A percentile compares a stretch with the other conserved stretches of the same genome.
phyloP scores from a whole-genome alignment of 2,888 invertebrate species.

The Hypercompe scribonia region DNA sequence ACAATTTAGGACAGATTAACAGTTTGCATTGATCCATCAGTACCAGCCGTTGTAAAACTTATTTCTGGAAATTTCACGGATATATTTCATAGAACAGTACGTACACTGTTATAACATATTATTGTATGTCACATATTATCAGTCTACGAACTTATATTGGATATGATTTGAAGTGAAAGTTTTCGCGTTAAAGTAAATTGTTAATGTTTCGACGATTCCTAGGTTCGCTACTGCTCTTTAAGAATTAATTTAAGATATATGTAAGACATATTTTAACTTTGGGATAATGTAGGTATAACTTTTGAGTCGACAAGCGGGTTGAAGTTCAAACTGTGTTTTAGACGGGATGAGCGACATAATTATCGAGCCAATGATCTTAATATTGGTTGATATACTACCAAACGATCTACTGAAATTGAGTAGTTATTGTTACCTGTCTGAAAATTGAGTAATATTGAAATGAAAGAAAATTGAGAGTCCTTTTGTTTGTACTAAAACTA shows the following conservation, averaged over 20 bases:
- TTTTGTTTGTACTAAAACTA: no score
- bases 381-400: neutral
- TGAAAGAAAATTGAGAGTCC: no score
- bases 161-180: neutral
- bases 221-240: neutral
- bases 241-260: neutral
- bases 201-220: neutral
- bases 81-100: conserved; percentile 47
- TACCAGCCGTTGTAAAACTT: conserved; percentile 64
- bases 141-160: neutral
- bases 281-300: neutral
- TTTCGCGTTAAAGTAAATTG: neutral
- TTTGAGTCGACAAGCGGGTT: neutral
- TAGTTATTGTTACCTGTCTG: neutral
- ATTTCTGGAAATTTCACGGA: conserved; percentile 67
- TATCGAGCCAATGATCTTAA: no score
- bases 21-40: conserved; percentile 61
- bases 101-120: conserved; percentile 3
- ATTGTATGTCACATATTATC: neutral
- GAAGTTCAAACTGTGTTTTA: no score
- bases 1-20: conserved; percentile 68
- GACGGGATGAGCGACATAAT: no score
- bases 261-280: neutral
- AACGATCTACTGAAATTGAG: neutral
- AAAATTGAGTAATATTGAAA: no score